phyloP scores from a whole-genome alignment of 2,113 vertebrate genomes.

The Accipiter cooperii region DNA sequence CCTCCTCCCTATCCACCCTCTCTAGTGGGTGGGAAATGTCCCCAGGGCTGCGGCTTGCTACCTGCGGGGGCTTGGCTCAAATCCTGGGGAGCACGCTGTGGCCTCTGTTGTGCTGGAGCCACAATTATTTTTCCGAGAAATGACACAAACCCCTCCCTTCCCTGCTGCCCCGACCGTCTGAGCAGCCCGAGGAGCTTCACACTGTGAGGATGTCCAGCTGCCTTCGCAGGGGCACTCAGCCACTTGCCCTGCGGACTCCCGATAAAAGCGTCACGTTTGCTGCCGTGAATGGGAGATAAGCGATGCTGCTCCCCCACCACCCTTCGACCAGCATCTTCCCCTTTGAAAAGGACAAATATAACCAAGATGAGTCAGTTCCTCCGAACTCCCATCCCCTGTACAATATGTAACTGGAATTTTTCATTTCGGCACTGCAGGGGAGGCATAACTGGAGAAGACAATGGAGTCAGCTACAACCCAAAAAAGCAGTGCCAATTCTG shows the following conservation, averaged over 20 bases:
- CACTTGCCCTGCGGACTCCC: accelerated
- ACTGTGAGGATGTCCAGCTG: accelerated
- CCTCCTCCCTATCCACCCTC: not conserved
- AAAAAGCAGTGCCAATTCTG: not conserved
- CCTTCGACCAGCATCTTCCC: not conserved
- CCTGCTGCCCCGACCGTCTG: not conserved
- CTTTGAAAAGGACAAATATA: not conserved
- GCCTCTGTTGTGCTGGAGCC: not conserved
- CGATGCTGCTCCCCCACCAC: not conserved
- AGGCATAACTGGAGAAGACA: constrained; percentile 34
- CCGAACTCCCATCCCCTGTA: not conserved
- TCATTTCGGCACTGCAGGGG: constrained; percentile 32
- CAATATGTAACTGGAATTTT: constrained; percentile 24
- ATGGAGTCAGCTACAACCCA: constrained; percentile 31
- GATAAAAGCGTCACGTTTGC: not conserved
- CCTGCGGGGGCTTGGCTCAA: accelerated
- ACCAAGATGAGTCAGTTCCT: constrained; percentile 50
- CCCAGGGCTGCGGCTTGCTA: not conserved
- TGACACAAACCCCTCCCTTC: not conserved
- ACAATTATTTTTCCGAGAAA: not conserved
- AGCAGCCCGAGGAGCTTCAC: not conserved
- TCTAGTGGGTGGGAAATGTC: accelerated
- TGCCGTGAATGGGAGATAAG: not conserved
- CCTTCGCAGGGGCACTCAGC: not conserved
- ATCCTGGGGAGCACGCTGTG: accelerated